Percentiles rank a stretch among this genome's conserved stretches.
Conservation (phyloP, 2,888 invertebrate species). For the Lomographa bimaculata region DNA sequence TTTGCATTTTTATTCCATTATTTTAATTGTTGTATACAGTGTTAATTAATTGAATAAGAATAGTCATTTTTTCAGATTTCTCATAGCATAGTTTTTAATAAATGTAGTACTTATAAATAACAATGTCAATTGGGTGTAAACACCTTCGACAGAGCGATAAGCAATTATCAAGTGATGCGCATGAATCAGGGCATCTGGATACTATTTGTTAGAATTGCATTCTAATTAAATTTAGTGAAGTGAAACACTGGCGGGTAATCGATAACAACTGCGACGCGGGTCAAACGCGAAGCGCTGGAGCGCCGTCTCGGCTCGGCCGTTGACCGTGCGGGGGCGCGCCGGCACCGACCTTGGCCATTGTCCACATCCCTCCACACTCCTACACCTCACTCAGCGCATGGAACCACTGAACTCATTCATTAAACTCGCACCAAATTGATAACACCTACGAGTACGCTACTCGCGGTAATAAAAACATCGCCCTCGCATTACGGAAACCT, state of each 20-base stretch:
- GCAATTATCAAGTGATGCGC: constrained; percentile 12
- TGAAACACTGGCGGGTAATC: constrained; percentile 67
- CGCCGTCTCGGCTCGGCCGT: constrained; percentile 65
- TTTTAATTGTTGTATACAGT: no score
- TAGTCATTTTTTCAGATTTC: no score
- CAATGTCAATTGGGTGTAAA: constrained; percentile 18
- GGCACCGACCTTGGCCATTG: constrained; percentile 64
- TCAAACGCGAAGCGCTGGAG: constrained; percentile 59
- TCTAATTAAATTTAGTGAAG: constrained; percentile 55
- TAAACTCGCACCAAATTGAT: constrained; percentile 38
- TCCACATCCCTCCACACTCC: constrained; percentile 40
- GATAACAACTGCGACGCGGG: constrained; percentile 67
- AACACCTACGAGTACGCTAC: constrained; percentile 11
- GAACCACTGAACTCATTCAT: constrained; percentile 16
- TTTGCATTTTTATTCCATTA: no score
- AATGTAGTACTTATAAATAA: no score
- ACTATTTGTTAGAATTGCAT: constrained; percentile 36
- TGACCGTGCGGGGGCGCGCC: constrained; percentile 72
- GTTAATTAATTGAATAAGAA: no score
- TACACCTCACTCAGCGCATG: constrained; percentile 24
- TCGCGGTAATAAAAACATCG: constrained; percentile 25
- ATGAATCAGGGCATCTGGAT: constrained; percentile 17
- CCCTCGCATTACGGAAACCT: constrained; percentile 18
- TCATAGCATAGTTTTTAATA: no score
- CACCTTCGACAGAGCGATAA: constrained; percentile 15